Conservation (phyloP, 2,888 invertebrate species). For the Apamea sordens region DNA sequence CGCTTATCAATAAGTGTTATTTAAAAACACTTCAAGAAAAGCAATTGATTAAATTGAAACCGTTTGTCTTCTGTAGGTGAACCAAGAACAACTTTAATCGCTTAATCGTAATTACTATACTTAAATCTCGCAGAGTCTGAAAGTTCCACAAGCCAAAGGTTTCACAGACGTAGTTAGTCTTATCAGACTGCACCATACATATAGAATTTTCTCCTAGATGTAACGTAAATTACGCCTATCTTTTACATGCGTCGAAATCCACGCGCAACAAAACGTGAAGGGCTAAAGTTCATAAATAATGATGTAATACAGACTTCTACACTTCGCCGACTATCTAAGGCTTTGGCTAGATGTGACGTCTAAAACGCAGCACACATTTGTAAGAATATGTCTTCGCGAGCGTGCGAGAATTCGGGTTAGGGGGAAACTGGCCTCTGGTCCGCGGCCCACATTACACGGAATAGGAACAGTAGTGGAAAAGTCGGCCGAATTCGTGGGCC, state of each 20-base stretch:
- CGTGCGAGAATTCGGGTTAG: constrained; percentile 4
- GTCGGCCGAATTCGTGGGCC: too few relatives aligned
- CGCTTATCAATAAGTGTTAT: neutral
- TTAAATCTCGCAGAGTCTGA: neutral
- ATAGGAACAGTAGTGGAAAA: too few relatives aligned
- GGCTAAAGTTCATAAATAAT: constrained; percentile 30
- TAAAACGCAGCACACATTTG: neutral
- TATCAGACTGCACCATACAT: neutral
- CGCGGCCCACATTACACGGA: too few relatives aligned
- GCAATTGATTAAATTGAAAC: neutral
- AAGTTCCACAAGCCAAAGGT: neutral
- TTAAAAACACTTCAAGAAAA: neutral
- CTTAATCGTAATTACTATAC: neutral
- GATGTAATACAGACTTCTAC: constrained; percentile 10
- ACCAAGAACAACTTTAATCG: neutral
- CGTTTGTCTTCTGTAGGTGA: neutral
- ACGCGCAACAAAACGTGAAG: constrained; percentile 26
- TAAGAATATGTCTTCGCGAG: neutral
- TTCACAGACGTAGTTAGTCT: neutral
- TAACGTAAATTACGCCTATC: neutral
- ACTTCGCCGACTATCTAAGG: constrained; percentile 2
- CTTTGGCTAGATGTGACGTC: neutral
- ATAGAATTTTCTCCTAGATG: neutral
- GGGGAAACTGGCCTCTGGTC: too few relatives aligned
- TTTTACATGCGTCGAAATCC: constrained; percentile 21